Conservation (phyloP, 2,113 vertebrate species). For the Misgurnus mizolepis region DNA sequence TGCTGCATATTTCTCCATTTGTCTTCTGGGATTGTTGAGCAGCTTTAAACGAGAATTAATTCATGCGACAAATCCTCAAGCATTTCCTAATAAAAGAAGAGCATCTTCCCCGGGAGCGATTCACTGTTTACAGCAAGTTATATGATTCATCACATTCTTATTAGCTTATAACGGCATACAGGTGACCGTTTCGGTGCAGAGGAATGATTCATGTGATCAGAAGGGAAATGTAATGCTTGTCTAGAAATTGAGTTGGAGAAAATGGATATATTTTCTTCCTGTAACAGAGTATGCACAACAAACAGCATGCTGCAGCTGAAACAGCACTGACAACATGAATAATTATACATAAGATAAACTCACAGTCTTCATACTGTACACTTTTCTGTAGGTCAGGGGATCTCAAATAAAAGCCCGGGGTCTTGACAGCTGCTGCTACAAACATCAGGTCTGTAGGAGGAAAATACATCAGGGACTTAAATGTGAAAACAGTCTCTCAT, state of each 20-base stretch:
- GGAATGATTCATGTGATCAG: slow-evolving; percentile 27
- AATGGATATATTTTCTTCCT: slow-evolving; percentile 4
- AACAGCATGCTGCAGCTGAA: neutral
- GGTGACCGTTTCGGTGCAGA: slow-evolving; percentile 1
- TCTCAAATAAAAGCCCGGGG: neutral
- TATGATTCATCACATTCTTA: slow-evolving; percentile 36
- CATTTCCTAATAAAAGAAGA: slow-evolving; percentile 47
- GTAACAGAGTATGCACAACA: neutral
- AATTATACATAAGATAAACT: neutral
- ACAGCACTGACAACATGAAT: neutral
- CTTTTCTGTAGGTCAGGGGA: neutral
- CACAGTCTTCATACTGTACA: neutral
- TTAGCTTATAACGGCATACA: slow-evolving; percentile 40
- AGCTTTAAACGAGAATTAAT: slow-evolving; percentile 46
- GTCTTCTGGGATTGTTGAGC: slow-evolving; percentile 36
- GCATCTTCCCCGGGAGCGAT: slow-evolving; percentile 29
- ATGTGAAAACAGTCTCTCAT: neutral
- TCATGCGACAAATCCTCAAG: slow-evolving; percentile 47
- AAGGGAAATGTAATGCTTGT: slow-evolving; percentile 27
- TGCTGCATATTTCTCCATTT: slow-evolving; percentile 48
- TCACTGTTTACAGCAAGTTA: slow-evolving; percentile 21
- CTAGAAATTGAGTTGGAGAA: neutral
- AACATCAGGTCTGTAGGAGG: neutral
- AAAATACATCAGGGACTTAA: neutral
- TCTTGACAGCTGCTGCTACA: neutral